Evolutionary conservation across 2,113 vertebrate genomes (phyloP).

Genomic region (Sardina pilchardus): DNA sequence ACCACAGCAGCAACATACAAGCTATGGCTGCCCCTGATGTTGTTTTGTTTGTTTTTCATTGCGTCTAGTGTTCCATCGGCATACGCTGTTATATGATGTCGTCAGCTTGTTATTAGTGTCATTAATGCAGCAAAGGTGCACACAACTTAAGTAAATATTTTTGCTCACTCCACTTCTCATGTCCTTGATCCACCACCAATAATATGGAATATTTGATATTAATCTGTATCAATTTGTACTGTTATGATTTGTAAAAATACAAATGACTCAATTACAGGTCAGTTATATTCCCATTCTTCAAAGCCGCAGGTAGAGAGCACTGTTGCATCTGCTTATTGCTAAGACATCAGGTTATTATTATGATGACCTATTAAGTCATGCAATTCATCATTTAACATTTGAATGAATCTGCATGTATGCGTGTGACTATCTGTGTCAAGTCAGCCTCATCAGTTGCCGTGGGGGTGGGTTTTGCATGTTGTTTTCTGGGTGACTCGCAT

Average conservation of each 20-base stretch:
- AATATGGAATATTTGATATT: too few relatives aligned
- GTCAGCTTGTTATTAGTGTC: background rate
- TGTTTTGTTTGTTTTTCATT: background rate
- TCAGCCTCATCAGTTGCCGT: slow-evolving; percentile 5
- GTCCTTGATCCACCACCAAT: too few relatives aligned
- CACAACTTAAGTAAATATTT: too few relatives aligned
- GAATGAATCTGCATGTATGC: background rate
- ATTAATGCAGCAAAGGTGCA: too few relatives aligned
- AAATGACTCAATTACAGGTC: background rate
- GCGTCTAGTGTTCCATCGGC: background rate
- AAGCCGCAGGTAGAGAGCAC: background rate
- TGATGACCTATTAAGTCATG: background rate
- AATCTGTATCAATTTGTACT: too few relatives aligned
- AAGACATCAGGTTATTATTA: background rate
- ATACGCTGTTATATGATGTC: background rate
- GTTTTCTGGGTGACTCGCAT: background rate
- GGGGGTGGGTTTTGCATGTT: slow-evolving; percentile 13
- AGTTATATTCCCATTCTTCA: background rate
- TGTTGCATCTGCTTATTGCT: background rate
- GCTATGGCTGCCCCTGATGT: background rate
- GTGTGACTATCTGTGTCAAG: slow-evolving; percentile 5
- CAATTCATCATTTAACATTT: background rate
- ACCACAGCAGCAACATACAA: background rate
- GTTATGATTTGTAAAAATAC: background rate
- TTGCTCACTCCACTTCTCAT: too few relatives aligned